Conservation (phyloP, 2,113 vertebrate genomes). For the Tenebrosternarchus preto region DNA sequence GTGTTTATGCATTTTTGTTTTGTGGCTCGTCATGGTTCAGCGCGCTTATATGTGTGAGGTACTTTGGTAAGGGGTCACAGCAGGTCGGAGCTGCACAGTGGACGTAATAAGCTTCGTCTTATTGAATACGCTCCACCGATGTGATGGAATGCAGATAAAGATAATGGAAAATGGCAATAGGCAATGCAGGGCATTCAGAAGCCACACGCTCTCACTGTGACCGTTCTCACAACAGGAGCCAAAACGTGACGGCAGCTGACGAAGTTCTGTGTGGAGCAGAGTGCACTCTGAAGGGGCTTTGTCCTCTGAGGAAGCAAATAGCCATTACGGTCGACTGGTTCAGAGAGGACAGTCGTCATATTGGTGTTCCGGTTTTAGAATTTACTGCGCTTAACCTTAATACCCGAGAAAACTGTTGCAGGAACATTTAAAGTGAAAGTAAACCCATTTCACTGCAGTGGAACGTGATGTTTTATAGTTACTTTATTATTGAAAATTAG, state of each 20-base stretch:
- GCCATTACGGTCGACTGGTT: background rate
- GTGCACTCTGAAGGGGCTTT: background rate
- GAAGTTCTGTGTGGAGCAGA: slow-evolving; percentile 15
- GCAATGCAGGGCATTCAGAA: slow-evolving; percentile 20
- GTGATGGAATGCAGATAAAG: slow-evolving; percentile 33
- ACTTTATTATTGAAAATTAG: background rate
- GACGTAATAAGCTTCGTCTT: slow-evolving; percentile 6
- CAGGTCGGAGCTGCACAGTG: background rate
- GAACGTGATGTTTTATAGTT: background rate
- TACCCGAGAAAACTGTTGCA: background rate
- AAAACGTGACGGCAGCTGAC: slow-evolving; percentile 11
- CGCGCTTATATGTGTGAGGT: background rate
- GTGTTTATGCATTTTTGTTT: background rate
- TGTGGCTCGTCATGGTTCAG: background rate
- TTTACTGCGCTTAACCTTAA: background rate
- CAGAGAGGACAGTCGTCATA: background rate
- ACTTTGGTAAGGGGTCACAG: background rate
- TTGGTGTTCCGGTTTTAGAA: slow-evolving; percentile 9
- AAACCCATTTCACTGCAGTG: background rate
- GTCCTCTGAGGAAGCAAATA: background rate
- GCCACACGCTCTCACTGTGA: slow-evolving; percentile 24
- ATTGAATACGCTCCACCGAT: slow-evolving; percentile 15
- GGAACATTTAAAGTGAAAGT: background rate
- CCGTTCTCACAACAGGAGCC: slow-evolving; percentile 49
- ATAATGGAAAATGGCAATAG: slow-evolving; percentile 28